Conservation (phyloP, 2,797 vertebrate species). For the Artibeus lituratus region DNA sequence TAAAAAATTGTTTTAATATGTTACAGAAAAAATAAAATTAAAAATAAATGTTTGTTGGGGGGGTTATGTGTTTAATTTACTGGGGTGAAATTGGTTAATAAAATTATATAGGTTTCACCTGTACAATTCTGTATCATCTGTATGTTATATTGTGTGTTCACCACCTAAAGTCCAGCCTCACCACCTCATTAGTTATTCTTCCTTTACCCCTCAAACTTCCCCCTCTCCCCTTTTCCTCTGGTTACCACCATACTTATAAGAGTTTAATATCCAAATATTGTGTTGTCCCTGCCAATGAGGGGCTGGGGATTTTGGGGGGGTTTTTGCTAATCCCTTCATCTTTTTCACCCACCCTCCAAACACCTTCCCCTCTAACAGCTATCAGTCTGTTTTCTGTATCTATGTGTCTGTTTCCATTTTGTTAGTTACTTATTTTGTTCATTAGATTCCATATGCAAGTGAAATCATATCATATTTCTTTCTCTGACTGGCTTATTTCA, state of each 20-base stretch:
- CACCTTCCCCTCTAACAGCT: background rate
- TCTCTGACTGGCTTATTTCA: background rate
- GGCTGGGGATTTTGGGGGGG: too few relatives aligned
- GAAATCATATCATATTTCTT: background rate
- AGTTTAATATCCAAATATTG: too few relatives aligned
- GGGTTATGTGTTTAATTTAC: background rate
- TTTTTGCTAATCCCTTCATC: background rate
- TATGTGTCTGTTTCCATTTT: background rate
- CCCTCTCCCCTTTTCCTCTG: background rate
- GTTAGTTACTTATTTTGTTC: background rate
- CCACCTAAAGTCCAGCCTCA: background rate
- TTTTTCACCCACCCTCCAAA: background rate
- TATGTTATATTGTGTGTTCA: background rate
- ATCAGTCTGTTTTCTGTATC: background rate
- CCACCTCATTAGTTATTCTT: too few relatives aligned
- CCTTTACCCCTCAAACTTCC: background rate
- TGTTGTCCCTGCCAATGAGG: background rate
- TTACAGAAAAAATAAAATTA: too few relatives aligned
- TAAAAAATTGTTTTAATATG: too few relatives aligned
- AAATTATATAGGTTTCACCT: background rate
- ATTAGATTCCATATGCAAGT: background rate
- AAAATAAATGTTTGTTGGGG: background rate
- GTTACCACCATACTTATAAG: background rate
- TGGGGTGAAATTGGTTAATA: too few relatives aligned
- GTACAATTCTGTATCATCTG: background rate